Evolutionary conservation across 2,888 invertebrate species (phyloP), one percentile per base, ranked within the genome.

Genomic region (Branchipolynoe longqiensis): DNA sequence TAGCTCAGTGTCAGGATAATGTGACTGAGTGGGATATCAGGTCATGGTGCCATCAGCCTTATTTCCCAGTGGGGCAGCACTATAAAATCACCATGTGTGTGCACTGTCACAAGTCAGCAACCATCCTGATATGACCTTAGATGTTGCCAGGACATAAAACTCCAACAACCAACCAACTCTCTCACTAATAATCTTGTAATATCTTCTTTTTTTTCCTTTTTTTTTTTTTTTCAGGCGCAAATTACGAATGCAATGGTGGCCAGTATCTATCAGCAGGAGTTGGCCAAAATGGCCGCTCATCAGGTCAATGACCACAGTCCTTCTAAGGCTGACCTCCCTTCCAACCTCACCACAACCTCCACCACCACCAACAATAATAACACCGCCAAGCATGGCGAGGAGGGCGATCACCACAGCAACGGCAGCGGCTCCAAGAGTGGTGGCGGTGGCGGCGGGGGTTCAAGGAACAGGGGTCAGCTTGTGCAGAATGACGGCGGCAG

Each of bases 231-330:
- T 85, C 91, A 91, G 91, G 91, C 90, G 87, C 92, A 91, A 82
- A 90, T 90, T 18, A 90, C 91, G 38, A 90, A 90, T 87, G 92
- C 92, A 6, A 91, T 93, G 89, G 93, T 92, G 22, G 90, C 89
- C 83, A 93, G 91, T 88, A 92, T 93, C 74, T 93, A 93, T 87
- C 91, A 92, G 74, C 90, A 92, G 74, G 98, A 98, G 93, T 95
- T 98, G 89, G 97, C 97, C 83, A 98, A 98, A 93, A 95, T 99
- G 83, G 97, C 98, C 96, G 48, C 64, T 69, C 84, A 84, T 33
- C 48, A 59, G 41, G 33, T 33, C 0, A 84, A 84, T 54, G 58
- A 82, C 58, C 56, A 33, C n/a, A 31, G n/a, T 82, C 56, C 82
- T 58, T 40, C 59, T n/a, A 40, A 62, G 62, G 62, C 62, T 22